Evolutionary conservation across 2,113 vertebrate species (phyloP).

Genomic region (Hyperopisus bebe): DNA sequence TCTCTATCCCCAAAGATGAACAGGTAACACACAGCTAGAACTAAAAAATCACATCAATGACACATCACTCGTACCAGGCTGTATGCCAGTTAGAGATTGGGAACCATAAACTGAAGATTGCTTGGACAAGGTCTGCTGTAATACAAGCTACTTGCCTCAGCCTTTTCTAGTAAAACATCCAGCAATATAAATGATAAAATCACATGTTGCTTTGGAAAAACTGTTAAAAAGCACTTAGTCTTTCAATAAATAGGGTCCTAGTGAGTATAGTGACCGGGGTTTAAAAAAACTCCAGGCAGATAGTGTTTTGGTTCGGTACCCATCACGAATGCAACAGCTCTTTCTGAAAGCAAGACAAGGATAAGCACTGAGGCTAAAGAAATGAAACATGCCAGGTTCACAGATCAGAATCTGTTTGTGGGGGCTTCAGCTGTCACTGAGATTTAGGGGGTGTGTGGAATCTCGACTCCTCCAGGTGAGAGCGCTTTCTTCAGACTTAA

Average conservation of each 20-base stretch:
- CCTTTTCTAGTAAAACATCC: not conserved
- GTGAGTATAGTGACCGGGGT: not conserved
- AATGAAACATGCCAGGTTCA: not conserved
- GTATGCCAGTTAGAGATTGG: not conserved
- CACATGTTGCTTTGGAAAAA: not conserved
- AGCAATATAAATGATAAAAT: not conserved
- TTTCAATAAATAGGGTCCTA: not conserved
- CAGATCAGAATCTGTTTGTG: not conserved
- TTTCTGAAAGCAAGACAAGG: not conserved
- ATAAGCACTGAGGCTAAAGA: not conserved
- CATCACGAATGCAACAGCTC: not conserved
- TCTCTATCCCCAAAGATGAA: not conserved
- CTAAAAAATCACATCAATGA: not conserved
- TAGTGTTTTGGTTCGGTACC: not conserved
- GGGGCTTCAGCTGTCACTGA: not conserved
- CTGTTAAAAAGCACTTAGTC: not conserved
- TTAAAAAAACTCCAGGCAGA: not conserved
- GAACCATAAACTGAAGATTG: not conserved
- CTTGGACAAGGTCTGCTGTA: not conserved
- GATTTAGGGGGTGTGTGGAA: not conserved
- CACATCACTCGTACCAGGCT: not conserved
- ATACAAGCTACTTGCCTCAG: not conserved
- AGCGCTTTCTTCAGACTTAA: not conserved
- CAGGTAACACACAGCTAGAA: not conserved
- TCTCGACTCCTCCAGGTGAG: not conserved